Evolutionary conservation across 2,888 invertebrate genomes (phyloP).

Genomic region (Falcaria lacertinaria): DNA sequence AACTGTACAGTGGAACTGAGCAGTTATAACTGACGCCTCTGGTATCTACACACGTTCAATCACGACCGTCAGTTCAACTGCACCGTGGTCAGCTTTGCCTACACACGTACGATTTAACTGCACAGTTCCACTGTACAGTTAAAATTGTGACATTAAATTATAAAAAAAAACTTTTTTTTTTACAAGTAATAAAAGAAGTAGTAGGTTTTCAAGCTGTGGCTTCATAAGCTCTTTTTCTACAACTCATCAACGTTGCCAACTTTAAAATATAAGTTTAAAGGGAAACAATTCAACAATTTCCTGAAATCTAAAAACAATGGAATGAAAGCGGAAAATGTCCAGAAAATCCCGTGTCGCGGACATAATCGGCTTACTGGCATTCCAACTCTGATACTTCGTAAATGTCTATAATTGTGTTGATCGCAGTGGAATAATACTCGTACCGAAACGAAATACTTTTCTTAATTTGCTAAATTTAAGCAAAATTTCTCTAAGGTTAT

Average conservation of each 20-base stretch:
- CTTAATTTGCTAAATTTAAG: not conserved
- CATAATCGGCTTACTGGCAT: constrained; percentile 1
- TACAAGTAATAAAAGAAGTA: too few relatives aligned
- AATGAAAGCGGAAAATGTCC: not conserved
- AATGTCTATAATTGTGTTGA: not conserved
- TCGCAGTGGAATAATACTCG: not conserved
- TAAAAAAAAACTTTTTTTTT: too few relatives aligned
- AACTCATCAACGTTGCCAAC: not conserved
- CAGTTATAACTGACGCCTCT: too few relatives aligned
- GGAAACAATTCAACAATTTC: not conserved
- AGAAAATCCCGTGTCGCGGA: not conserved
- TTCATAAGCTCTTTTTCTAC: not conserved
- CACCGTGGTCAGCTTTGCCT: too few relatives aligned
- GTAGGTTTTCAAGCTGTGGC: not conserved
- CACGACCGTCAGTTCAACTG: too few relatives aligned
- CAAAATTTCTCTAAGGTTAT: too few relatives aligned
- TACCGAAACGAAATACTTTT: not conserved
- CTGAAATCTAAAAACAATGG: not conserved
- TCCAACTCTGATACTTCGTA: not conserved
- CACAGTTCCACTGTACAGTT: too few relatives aligned
- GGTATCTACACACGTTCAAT: too few relatives aligned
- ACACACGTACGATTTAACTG: too few relatives aligned
- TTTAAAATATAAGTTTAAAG: not conserved
- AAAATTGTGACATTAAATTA: too few relatives aligned
- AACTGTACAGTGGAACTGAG: too few relatives aligned